Base-by-base conservation (phyloP, 53 echinoderm and acorn worm genomes). In the Actinopyga echinites region DNA sequence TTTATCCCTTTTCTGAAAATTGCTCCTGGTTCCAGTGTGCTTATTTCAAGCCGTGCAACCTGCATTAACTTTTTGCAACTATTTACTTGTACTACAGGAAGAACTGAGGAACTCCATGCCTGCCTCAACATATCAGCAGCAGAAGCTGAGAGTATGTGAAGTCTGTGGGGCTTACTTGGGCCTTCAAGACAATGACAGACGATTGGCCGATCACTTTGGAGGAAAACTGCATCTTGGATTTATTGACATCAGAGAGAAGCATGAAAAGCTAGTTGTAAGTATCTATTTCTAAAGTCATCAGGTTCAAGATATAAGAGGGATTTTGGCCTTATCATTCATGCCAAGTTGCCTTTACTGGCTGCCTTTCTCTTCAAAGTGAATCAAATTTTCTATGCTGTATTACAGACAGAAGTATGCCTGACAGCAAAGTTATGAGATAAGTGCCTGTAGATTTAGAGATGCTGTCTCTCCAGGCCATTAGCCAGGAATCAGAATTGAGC, bases 111-210 rank as follows among this genome's bases (percentile, higher is more conserved):
- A 94, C 65, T 97, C 97, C 0, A 97, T 97, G 97, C 97, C 97
- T 29, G 97, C 97, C 1, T 97, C 97, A 9, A 97, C 92, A 49
- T 97, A 91, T 65, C 97, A 97, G 85, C 97, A 97, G 79, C 97
- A 97, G 83, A 97, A 97, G 85, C 90, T 97, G 43, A 86, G 97
- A 20, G 97, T 97, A 7, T 94, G 97, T 32, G 97, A 94, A 38
- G 97, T 97, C 43, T 97, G 97, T 59, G 95, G 94, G 10, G 97
- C 97, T 10, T 97, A 97, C 83, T 89, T 97, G 19, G 97, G 97
- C 1, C 88, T 97, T 21, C 97, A 97, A 78, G 97, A 97, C 75
- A 97, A 97, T 38, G 97, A 97, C 83, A 75, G 97, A 19, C 71
- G 97, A 43, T 87, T 97, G 43, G 97, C 97, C 28, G 97, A 97